These are phyloP conservation scores for Drosophila truncata DNA, from an alignment of 1,140 invertebrate species.

Conservation along the genomic window DNA sequence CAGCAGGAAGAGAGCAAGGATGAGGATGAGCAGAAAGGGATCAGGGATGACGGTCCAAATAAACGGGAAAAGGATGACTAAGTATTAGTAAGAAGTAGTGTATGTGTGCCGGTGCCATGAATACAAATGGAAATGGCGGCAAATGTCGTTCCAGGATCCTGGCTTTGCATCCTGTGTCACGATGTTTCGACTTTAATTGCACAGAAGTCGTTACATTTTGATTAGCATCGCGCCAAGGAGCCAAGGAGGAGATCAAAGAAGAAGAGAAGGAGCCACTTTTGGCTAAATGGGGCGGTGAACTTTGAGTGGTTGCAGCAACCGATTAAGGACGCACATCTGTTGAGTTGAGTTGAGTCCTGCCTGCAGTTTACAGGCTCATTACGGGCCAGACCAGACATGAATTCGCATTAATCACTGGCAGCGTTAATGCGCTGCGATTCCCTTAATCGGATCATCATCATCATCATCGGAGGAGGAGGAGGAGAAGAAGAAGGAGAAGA, in stretches of 20 bases:
- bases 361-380: constrained; percentile 17
- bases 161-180: background rate
- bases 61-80: constrained; percentile 31
- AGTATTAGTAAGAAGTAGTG: constrained; percentile 7
- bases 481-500: too few species aligned
- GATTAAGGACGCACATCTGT: constrained; percentile 19
- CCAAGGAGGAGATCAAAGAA: background rate
- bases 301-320: constrained; percentile 10
- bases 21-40: background rate
- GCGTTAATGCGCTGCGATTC: constrained; percentile 30
- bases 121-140: constrained; percentile 59
- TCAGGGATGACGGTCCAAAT: constrained; percentile 41
- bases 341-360: constrained; percentile 16
- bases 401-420: constrained; percentile 29
- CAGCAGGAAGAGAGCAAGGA: too few species aligned
- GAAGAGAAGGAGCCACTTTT: background rate
- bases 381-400: constrained; percentile 11
- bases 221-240: constrained; percentile 37
- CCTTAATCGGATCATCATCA: constrained; percentile 18
- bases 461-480: too few species aligned
- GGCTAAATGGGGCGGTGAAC: constrained; percentile 1
- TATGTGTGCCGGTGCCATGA: constrained; percentile 45
- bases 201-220: constrained; percentile 55
- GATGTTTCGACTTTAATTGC: constrained; percentile 62
- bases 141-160: constrained; percentile 1